Base-by-base conservation (phyloP, 2,113 vertebrate species). In the Podarcis raffonei region DNA sequence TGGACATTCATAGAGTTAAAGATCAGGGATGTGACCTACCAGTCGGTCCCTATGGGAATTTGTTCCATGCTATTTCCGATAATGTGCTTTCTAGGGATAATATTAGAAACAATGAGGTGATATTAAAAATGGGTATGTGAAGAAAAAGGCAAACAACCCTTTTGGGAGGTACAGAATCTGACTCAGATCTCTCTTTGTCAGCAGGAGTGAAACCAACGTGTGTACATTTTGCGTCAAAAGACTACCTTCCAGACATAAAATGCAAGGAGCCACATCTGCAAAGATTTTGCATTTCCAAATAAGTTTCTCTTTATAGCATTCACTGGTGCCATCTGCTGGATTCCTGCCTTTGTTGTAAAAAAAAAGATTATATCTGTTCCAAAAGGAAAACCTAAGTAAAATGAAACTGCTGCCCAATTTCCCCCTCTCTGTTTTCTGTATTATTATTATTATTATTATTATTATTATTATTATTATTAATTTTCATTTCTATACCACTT, bases 241-340 rank as follows among this genome's bases (percentile, higher is more conserved):
- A 97, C 96, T 0, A 91, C 97, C 90, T 93, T 97, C 86, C 97
- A 97, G 27, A 96, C 96, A 12, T 94, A 95, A 8, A 94, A 98
- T 88, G 57, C 97, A 89, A 96, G 94, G 77, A 97, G 90, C 93
- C 92, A 96, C 32, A 93, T 97, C 68, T 90, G 93, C 92, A 96
- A 91, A 85, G 97, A 98, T 25, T 96, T 96, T 81, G 96, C 95
- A 0, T 92, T 98, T 82, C 96, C 96, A 88, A 98, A 96, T 84
- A 84, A 2, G 13, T 92, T 94, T 91, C 98, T 98, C 96, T 97
- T 97, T 93, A 97, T 97, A 9, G 97, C 98, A 96, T 97, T 98
- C 97, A 98, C 98, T 95, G 97, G 98, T 86, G 98, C 98, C 97
- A 98, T 98, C 97, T 98, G 98, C 97, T 99, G 98, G 98, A 98